Conservation (phyloP, 2,888 invertebrate species). For the Amblyjoppa fuscipennis region DNA sequence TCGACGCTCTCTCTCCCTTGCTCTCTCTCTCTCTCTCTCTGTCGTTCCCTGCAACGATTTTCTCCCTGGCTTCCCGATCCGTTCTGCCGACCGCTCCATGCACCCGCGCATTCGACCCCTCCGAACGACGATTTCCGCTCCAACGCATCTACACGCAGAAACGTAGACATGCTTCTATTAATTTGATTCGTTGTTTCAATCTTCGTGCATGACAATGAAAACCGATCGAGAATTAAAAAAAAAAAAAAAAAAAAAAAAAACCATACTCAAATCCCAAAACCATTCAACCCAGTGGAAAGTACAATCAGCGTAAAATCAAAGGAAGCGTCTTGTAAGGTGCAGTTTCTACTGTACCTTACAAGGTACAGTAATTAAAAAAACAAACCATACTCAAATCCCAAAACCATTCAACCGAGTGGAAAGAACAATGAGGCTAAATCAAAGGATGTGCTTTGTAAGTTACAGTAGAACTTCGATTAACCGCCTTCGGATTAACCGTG, state of each 20-base stretch:
- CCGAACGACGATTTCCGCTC: slow-evolving; percentile 15
- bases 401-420: no score
- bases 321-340: no score
- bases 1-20: slow-evolving; percentile 21
- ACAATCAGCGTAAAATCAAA: no score
- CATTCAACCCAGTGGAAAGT: no score
- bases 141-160: slow-evolving; percentile 1
- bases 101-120: background rate
- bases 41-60: slow-evolving; percentile 48
- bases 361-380: no score
- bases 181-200: slow-evolving; percentile 24
- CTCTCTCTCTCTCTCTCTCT: slow-evolving; percentile 4
- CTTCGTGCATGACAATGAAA: background rate
- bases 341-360: no score
- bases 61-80: background rate
- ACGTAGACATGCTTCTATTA: slow-evolving; percentile 16
- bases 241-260: background rate
- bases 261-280: background rate
- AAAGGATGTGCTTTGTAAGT: no score
- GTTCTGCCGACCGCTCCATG: slow-evolving; percentile 37
- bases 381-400: no score
- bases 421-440: no score
- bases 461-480: no score
- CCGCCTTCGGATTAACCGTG: no score
- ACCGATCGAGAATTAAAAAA: background rate